phyloP scores from a whole-genome alignment of 2,797 vertebrate species.

The Lepidocolaptes lacrymiger region DNA sequence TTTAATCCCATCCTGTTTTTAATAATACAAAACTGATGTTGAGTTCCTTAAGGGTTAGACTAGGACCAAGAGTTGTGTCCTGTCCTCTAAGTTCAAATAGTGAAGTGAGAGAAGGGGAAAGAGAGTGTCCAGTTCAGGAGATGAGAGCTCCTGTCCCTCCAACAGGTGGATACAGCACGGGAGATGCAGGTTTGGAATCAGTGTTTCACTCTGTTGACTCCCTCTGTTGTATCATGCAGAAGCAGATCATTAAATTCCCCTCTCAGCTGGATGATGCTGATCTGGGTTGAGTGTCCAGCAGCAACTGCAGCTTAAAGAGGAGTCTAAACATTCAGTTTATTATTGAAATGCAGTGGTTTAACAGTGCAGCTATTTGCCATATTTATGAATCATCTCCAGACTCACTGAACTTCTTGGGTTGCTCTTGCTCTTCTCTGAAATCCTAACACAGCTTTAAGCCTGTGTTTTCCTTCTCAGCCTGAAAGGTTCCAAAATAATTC shows the following conservation, averaged over 20 bases:
- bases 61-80: not conserved
- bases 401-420: not conserved
- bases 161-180: not conserved
- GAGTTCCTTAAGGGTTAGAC: not conserved
- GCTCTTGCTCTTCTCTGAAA: not conserved
- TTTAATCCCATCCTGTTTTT: slow-evolving; percentile 32
- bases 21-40: not conserved
- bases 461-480: not conserved
- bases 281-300: not conserved
- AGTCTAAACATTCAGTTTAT: not conserved
- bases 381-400: not conserved
- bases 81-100: not conserved
- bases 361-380: not conserved
- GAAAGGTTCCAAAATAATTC: not conserved
- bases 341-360: not conserved
- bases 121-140: not conserved
- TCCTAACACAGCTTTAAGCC: not conserved
- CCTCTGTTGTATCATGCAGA: not conserved
- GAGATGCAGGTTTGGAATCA: not conserved
- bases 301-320: not conserved
- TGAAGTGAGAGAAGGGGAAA: not conserved
- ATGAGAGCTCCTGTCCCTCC: not conserved
- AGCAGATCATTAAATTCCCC: not conserved
- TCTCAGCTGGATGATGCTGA: not conserved
- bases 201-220: not conserved